Percentiles rank a stretch among this genome's conserved stretches.
Conservation (phyloP, 2,113 vertebrate species). For the Tachuris rubrigastra region DNA sequence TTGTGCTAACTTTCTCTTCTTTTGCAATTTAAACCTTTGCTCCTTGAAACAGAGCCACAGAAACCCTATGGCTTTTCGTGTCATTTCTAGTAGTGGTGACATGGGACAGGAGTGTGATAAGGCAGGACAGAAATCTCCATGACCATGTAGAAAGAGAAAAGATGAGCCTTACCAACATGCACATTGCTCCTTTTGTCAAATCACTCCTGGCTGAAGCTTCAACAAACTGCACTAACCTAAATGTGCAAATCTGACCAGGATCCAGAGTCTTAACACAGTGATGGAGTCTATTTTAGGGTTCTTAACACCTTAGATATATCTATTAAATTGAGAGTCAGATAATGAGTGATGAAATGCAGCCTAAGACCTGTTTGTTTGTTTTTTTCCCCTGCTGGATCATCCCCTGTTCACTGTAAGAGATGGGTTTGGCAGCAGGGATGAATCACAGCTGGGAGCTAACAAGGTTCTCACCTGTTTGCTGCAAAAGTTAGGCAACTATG, state of each 20-base stretch:
- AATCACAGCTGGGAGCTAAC: not conserved
- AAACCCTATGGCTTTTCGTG: not conserved
- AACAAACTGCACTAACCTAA: not conserved
- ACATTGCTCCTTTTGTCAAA: not conserved
- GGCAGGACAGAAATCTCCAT: not conserved
- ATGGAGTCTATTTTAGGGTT: not conserved
- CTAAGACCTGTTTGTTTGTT: not conserved
- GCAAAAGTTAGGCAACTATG: fast-evolving
- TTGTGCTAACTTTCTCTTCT: not conserved
- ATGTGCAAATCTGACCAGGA: not conserved
- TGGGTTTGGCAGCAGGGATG: not conserved
- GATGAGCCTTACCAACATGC: not conserved
- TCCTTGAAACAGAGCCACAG: not conserved
- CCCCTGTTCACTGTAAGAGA: not conserved
- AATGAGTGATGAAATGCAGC: not conserved
- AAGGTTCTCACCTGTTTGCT: not conserved
- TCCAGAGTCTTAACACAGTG: not conserved
- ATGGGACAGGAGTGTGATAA: not conserved
- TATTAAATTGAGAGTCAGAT: not conserved
- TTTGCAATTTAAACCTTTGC: not conserved
- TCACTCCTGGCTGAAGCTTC: not conserved
- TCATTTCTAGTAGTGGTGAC: not conserved
- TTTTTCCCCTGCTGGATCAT: not conserved
- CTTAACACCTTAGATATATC: not conserved
- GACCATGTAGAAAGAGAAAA: not conserved